Percentiles rank a stretch among this genome's conserved stretches.
These are phyloP conservation scores for Onychostruthus taczanowskii DNA, from an alignment of 2,113 vertebrate genomes.

Conservation along the genomic window DNA sequence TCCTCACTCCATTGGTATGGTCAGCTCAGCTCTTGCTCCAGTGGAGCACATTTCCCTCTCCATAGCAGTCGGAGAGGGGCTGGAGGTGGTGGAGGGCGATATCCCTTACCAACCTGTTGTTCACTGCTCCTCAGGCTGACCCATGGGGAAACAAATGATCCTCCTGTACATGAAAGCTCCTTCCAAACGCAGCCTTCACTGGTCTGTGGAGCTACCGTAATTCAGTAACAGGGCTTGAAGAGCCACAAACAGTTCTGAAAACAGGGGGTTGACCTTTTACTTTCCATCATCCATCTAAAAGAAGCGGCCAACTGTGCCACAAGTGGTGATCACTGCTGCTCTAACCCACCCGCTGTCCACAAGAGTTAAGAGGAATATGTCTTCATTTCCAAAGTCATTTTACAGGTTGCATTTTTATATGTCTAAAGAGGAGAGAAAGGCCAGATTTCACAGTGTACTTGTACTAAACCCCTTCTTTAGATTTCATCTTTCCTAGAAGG, in stretches of 20 bases:
- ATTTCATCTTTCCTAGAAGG: neutral
- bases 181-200: neutral
- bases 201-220: neutral
- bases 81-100: neutral
- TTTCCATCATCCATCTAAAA: neutral
- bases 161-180: neutral
- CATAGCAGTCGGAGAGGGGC: neutral
- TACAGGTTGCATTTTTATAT: neutral
- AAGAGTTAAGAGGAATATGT: neutral
- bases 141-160: rapidly evolving
- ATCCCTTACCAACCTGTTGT: neutral
- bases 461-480: neutral
- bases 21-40: neutral
- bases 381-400: neutral
- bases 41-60: neutral
- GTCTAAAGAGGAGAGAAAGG: neutral
- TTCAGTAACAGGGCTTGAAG: neutral
- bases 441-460: neutral
- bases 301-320: neutral
- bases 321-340: neutral
- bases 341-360: rapidly evolving
- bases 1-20: neutral
- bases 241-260: neutral
- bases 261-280: neutral
- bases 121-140: neutral